Conservation (phyloP, 2,888 invertebrate genomes). For the Pedicia rivosa region DNA sequence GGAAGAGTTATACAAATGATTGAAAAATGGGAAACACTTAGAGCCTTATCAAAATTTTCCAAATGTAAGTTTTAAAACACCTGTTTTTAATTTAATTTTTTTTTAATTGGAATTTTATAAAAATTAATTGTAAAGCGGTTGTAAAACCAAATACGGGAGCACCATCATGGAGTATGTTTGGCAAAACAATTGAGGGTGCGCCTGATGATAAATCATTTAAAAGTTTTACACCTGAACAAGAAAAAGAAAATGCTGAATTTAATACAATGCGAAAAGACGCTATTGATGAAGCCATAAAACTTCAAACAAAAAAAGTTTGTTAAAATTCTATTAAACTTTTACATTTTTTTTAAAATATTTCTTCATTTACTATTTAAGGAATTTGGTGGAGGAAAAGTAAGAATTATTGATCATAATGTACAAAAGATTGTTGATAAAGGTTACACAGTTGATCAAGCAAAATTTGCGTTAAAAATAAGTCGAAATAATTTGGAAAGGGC, state of each 20-base stretch:
- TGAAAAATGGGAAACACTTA: constrained; percentile 74
- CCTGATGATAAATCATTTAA: constrained; percentile 49
- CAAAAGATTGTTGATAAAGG: constrained; percentile 69
- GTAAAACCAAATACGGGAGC: constrained; percentile 40
- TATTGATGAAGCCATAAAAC: constrained; percentile 70
- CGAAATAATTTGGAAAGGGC: constrained; percentile 60
- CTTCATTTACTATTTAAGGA: constrained; percentile 21
- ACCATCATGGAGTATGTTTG: constrained; percentile 88
- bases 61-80: constrained; percentile 27
- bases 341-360: constrained; percentile 2
- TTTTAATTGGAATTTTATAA: not conserved
- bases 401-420: constrained; percentile 56
- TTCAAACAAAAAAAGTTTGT: constrained; percentile 42
- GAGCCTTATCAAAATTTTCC: constrained; percentile 46
- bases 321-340: constrained; percentile 14
- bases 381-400: constrained; percentile 48
- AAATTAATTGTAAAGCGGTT: not conserved
- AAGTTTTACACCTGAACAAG: constrained; percentile 39
- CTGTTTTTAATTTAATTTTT: not conserved
- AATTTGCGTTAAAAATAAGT: constrained; percentile 49
- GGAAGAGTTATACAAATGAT: constrained; percentile 67
- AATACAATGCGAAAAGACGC: constrained; percentile 79
- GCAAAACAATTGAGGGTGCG: constrained; percentile 49
- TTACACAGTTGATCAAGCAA: constrained; percentile 60
- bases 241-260: constrained; percentile 65